Base-by-base conservation (phyloP, 1,140 invertebrate species). In the Drosophila kohkoa region DNA sequence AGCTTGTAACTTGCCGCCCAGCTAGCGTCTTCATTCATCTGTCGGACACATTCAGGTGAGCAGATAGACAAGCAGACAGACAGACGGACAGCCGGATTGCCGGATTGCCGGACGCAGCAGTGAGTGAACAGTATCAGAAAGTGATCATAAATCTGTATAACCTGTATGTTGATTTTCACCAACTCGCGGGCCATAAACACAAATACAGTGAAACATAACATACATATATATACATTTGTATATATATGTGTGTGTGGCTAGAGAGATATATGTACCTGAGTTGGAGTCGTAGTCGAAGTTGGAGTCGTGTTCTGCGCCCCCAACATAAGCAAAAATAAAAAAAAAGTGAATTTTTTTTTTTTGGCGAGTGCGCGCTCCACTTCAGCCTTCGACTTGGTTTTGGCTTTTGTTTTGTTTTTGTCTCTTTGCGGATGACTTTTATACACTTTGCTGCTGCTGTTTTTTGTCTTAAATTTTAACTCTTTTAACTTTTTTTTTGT, bases 81-180 rank as follows among this genome's bases (percentile, higher is more conserved):
- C 13, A 2, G 46, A 38, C 13, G n/a, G 46, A 30, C 49, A 55
- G 63, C 20, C 13, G 35, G 38, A 63, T 46, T 52, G 59, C 25
- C 70, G 63, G 55, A 60, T 46, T 52, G 59, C 25, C 70, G 63
- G 55, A 60, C 51, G 57, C 57, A 57, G 41, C 57, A 57, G 41
- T 75, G 69, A 69, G 35, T 46, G 55, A 71, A 71, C 41, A 48
- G 82, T 75, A 86, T 86, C 82, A 81, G 65, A 86, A 75, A 85
- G 78, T 81, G 81, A 85, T 85, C 82, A 86, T 86, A 85, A 86
- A 86, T 86, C 82, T 86, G 65, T 75, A 75, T 86, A 85, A 85
- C 82, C 82, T 81, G 82, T 86, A 85, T 78, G 82, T 64, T 65
- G 82, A 78, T 85, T 86, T 86, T 81, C 82, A 78, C 81, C 81